phyloP scores from a whole-genome alignment of 2,797 vertebrate species.

The Tenualosa ilisha region DNA sequence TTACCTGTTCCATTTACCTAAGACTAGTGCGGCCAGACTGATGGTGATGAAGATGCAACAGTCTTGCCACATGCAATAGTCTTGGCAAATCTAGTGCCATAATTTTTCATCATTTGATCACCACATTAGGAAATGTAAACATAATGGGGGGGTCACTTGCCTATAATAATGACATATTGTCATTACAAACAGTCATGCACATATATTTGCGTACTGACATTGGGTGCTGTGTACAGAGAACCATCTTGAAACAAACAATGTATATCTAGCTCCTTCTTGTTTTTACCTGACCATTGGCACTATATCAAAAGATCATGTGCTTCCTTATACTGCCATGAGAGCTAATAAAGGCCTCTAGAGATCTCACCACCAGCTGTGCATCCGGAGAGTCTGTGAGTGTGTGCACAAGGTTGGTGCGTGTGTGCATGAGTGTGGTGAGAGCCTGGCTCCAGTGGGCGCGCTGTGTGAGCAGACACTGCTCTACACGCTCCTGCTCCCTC shows the following conservation, averaged over 20 bases:
- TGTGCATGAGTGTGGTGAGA: conserved; percentile 74
- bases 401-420: conserved; percentile 83
- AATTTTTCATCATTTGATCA: background rate
- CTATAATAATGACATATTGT: too few relatives aligned
- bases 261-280: too few relatives aligned
- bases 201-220: background rate
- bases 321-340: background rate
- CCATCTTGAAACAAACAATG: background rate
- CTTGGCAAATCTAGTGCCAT: background rate
- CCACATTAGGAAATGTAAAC: background rate
- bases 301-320: background rate
- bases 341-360: background rate
- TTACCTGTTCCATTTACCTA: background rate
- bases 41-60: too few relatives aligned
- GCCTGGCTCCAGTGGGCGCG: conserved; percentile 85
- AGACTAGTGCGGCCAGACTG: background rate
- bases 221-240: background rate
- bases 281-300: background rate
- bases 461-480: conserved; percentile 93
- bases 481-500: conserved; percentile 84
- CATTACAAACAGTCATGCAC: background rate
- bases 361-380: conserved; percentile 82
- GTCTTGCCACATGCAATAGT: background rate
- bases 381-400: conserved; percentile 83
- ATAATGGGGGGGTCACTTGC: too few relatives aligned